Percentiles rank a stretch among this genome's conserved stretches.
These are phyloP conservation scores for Benthosema pterotum DNA, from an alignment of 2,797 vertebrate species.

Conservation along the genomic window DNA sequence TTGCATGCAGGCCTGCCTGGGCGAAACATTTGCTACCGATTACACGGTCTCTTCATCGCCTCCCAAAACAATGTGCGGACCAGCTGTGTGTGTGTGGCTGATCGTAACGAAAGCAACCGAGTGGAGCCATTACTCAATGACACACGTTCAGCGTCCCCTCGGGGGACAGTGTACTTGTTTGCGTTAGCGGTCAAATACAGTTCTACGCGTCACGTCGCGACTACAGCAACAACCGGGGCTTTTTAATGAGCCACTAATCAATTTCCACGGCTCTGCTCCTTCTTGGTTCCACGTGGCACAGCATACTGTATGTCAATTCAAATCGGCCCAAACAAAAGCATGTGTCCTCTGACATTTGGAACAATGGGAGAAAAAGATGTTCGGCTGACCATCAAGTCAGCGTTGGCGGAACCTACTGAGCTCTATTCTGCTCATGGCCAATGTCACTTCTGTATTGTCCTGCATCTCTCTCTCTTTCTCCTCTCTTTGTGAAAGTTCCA, in stretches of 20 bases:
- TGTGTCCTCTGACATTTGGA: constrained; percentile 57
- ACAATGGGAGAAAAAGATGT: constrained; percentile 32
- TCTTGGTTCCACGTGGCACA: constrained; percentile 30
- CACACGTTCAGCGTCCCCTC: constrained; percentile 5
- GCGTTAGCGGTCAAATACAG: constrained; percentile 43
- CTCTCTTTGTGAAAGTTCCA: constrained; percentile 54
- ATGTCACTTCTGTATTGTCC: constrained; percentile 42
- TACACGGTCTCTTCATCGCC: constrained; percentile 54
- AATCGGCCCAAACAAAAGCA: constrained; percentile 45
- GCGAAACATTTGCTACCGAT: constrained; percentile 75
- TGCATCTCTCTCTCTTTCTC: constrained; percentile 37
- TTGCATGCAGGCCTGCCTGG: constrained; percentile 50
- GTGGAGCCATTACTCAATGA: constrained; percentile 38
- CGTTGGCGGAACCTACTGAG: constrained; percentile 63
- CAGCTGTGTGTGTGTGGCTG: constrained; percentile 80
- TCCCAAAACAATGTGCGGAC: constrained; percentile 54
- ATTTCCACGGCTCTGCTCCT: constrained; percentile 45
- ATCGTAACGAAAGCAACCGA: constrained; percentile 31
- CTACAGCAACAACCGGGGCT: constrained; percentile 30
- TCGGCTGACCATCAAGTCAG: constrained; percentile 55
- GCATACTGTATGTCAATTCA: constrained; percentile 27
- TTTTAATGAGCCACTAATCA: constrained; percentile 57
- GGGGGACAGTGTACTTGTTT: constrained; percentile 66
- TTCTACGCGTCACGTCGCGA: constrained; percentile 48
- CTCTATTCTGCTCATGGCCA: constrained; percentile 67